phyloP scores from a whole-genome alignment of 2,113 vertebrate species.

The Accipiter cooperii region DNA sequence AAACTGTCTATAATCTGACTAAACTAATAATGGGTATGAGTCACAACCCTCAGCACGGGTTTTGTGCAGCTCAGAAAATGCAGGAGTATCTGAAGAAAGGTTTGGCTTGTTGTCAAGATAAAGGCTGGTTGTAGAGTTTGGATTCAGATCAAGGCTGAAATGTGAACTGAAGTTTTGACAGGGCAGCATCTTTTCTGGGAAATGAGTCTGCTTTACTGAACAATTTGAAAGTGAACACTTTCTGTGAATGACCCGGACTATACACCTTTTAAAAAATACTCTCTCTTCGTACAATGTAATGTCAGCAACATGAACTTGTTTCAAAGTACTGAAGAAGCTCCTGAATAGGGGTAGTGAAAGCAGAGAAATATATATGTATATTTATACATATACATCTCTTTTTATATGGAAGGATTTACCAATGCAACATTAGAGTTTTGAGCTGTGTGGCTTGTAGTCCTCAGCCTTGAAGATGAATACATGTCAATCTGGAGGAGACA shows the following conservation, averaged over 20 bases:
- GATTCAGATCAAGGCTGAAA: neutral
- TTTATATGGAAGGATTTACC: neutral
- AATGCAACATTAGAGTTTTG: neutral
- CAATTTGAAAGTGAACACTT: neutral
- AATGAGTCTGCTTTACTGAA: neutral
- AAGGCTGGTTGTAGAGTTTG: neutral
- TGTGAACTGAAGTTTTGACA: neutral
- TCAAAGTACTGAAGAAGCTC: neutral
- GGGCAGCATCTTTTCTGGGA: neutral
- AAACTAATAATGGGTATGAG: neutral
- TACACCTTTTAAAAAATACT: neutral
- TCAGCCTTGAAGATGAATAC: neutral
- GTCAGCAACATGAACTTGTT: neutral
- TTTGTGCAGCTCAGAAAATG: neutral
- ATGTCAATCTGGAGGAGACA: neutral
- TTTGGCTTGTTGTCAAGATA: neutral
- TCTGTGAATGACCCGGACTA: neutral
- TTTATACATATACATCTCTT: neutral
- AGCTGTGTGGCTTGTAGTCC: neutral
- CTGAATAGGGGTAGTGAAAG: neutral
- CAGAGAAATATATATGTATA: neutral
- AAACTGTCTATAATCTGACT: neutral
- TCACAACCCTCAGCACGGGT: neutral
- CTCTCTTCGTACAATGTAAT: neutral
- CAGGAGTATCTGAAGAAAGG: neutral